Percentiles rank a stretch among this genome's conserved stretches.
Evolutionary conservation across 37 sponge, comb jelly and placozoan genomes (phyloP).

Genomic region (Ephydatia muelleri): DNA sequence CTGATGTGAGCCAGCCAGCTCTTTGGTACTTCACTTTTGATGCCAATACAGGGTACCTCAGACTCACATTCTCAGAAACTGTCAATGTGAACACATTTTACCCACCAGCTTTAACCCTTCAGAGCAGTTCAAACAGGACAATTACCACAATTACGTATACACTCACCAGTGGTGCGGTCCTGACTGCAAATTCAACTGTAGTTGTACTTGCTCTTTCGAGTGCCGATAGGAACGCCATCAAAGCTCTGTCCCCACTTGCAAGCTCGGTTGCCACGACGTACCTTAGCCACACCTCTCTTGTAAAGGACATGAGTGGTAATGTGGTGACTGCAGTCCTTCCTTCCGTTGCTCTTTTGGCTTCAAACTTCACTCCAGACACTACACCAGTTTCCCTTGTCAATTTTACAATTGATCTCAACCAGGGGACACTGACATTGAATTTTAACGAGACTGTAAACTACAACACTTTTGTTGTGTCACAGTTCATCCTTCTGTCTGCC

Average conservation of each 20-base stretch:
- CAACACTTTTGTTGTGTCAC: conserved; percentile 47
- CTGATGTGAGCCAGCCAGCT: conserved; percentile 51
- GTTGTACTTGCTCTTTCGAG: conserved; percentile 45
- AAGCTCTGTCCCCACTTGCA: conserved; percentile 59
- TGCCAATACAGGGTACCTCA: conserved; percentile 63
- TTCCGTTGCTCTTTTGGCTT: conserved; percentile 30
- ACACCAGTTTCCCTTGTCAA: conserved; percentile 38
- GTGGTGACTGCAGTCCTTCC: conserved; percentile 5
- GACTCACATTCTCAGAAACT: conserved; percentile 75
- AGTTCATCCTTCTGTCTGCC: conserved; percentile 45
- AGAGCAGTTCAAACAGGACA: conserved; percentile 3
- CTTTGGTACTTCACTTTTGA: conserved; percentile 64
- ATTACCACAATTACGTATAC: conserved; percentile 16
- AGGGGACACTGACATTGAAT: conserved; percentile 42
- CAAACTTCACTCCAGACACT: conserved; percentile 43
- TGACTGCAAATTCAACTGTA: conserved; percentile 50
- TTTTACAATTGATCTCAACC: conserved; percentile 69
- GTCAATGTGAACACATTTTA: conserved; percentile 69
- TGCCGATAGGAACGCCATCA: conserved; percentile 78
- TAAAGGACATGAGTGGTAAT: conserved; percentile 82
- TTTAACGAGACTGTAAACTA: conserved; percentile 87
- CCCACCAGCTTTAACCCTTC: conserved; percentile 62
- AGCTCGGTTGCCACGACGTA: conserved; percentile 30
- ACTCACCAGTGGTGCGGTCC: conserved; percentile 70
- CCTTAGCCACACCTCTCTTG: conserved; percentile 42